phyloP scores from a whole-genome alignment of 2,113 vertebrate species.

The Glaucomys volans region DNA sequence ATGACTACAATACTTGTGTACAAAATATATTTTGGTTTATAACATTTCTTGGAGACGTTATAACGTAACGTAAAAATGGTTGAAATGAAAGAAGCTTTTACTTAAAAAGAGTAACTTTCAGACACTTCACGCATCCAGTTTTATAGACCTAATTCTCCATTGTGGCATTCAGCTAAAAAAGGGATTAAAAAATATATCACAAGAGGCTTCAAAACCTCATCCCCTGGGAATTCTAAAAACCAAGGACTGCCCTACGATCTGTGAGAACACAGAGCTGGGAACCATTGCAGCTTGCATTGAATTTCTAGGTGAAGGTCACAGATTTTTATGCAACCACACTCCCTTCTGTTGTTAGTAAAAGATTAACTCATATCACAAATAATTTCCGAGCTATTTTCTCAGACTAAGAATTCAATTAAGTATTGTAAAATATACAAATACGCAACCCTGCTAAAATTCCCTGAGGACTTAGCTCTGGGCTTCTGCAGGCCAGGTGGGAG shows the following conservation, averaged over 20 bases:
- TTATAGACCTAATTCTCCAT: background rate
- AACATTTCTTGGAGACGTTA: no score
- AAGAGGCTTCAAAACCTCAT: background rate
- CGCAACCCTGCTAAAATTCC: background rate
- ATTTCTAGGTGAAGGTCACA: background rate
- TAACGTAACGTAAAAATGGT: background rate
- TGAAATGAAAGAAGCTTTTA: conserved; percentile 47
- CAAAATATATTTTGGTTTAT: background rate
- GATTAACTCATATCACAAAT: conserved; percentile 4
- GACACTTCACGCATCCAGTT: background rate
- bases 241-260: background rate
- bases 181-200: background rate
- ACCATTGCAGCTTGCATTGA: background rate
- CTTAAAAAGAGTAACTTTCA: conserved; percentile 38
- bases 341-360: background rate
- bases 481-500: background rate
- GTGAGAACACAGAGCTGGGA: background rate
- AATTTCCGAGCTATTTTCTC: background rate
- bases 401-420: background rate
- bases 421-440: conserved; percentile 28
- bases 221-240: background rate
- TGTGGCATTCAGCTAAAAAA: background rate
- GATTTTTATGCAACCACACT: background rate
- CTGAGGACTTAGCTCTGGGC: background rate
- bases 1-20: background rate